Percentiles rank a stretch among this genome's conserved stretches.
Conservation (phyloP, 2,113 vertebrate species). For the Trogon surrucura region DNA sequence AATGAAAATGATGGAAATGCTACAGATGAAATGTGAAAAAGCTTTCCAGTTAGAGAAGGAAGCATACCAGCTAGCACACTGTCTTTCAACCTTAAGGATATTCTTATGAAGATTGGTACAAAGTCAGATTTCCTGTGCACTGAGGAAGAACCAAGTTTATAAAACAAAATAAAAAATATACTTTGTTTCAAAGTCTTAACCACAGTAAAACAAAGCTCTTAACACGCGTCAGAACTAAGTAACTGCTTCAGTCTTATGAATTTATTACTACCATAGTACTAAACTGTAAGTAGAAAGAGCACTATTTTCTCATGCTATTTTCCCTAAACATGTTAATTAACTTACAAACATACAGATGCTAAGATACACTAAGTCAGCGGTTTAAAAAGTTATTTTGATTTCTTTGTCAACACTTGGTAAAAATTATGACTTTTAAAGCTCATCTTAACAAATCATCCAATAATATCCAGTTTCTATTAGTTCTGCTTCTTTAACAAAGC, state of each 20-base stretch:
- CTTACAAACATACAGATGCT: neutral
- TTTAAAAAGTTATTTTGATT: neutral
- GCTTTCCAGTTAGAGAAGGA: neutral
- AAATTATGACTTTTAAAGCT: neutral
- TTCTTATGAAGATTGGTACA: neutral
- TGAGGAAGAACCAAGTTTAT: neutral
- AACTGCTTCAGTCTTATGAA: neutral
- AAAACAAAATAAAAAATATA: neutral
- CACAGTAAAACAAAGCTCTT: neutral
- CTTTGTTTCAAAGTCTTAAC: neutral
- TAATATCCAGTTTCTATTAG: neutral
- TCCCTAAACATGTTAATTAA: neutral
- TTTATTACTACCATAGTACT: neutral
- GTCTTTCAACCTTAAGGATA: slow-evolving; percentile 41
- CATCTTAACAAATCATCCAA: neutral
- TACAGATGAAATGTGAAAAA: neutral
- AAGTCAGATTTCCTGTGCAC: neutral
- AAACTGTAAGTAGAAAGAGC: neutral
- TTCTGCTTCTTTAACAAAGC: neutral
- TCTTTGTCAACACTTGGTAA: neutral
- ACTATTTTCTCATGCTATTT: neutral
- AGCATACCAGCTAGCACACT: neutral
- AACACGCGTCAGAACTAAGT: neutral
- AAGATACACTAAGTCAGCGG: neutral
- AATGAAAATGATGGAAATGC: neutral